Evolutionary conservation across 2,888 invertebrate genomes (phyloP).

Genomic region (Pachymerium ferrugineum): DNA sequence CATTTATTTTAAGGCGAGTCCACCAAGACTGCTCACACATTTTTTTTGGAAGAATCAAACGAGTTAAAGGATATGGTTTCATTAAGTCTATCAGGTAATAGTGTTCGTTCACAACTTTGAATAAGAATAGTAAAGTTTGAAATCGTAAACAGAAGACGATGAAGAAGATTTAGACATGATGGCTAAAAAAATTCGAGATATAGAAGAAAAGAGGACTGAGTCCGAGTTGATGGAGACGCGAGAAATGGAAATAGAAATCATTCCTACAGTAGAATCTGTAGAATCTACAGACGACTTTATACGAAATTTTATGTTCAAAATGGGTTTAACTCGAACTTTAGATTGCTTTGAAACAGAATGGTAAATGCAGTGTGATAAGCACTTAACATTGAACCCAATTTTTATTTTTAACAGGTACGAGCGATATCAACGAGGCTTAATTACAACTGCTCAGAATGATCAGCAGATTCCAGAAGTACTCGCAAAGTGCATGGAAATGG

Average conservation of each 20-base stretch:
- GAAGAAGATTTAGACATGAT: background rate
- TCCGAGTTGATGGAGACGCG: background rate
- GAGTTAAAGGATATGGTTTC: no score
- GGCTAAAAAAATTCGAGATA: background rate
- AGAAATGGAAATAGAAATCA: background rate
- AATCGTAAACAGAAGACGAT: background rate
- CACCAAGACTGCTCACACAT: no score
- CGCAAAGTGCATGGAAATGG: background rate
- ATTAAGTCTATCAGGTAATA: background rate
- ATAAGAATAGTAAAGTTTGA: background rate
- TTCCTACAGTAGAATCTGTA: background rate
- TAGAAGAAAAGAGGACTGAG: background rate
- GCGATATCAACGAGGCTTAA: background rate
- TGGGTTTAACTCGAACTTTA: constrained; percentile 20
- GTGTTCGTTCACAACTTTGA: no score
- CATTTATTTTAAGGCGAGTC: no score
- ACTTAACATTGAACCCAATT: background rate
- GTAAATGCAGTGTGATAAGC: background rate
- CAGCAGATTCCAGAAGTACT: background rate
- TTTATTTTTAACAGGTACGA: constrained; percentile 17
- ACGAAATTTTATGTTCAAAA: constrained; percentile 30
- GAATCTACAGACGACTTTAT: constrained; percentile 31
- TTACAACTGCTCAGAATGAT: background rate
- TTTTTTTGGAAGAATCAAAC: no score
- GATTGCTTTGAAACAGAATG: constrained; percentile 32